Evolutionary conservation across 2,888 invertebrate species (phyloP).

Genomic region (Ischnura elegans): DNA sequence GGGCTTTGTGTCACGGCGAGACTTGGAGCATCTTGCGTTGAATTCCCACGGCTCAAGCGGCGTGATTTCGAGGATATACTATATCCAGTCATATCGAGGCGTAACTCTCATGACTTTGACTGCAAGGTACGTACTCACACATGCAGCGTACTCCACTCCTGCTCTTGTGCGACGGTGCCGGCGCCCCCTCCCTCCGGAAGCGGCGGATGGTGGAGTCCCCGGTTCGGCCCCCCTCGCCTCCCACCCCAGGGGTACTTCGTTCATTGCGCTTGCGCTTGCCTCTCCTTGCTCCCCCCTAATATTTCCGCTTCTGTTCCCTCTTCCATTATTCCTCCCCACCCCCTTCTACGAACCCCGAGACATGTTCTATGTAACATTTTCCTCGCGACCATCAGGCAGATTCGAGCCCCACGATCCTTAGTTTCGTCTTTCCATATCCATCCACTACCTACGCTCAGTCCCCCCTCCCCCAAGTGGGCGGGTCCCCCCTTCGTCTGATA

Average conservation of each 20-base stretch:
- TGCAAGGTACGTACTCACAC: neutral
- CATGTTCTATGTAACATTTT: neutral
- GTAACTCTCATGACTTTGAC: neutral
- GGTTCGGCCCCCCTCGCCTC: neutral
- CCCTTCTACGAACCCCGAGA: neutral
- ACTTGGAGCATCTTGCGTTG: neutral
- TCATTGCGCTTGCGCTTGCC: constrained; percentile 47
- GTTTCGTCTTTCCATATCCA: neutral
- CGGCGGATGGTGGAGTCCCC: neutral
- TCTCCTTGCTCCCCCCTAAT: constrained; percentile 21
- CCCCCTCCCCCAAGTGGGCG: neutral
- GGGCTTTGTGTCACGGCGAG: neutral
- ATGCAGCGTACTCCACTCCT: neutral
- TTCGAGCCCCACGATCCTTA: neutral
- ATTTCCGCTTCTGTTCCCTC: constrained; percentile 1
- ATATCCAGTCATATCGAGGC: neutral
- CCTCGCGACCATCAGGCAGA: neutral
- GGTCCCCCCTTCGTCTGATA: neutral
- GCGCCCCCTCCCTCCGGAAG: neutral
- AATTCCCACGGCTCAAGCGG: neutral
- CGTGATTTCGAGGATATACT: neutral
- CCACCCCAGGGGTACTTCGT: neutral
- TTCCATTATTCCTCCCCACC: neutral
- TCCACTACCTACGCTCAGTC: too few species aligned
- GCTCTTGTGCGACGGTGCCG: too few species aligned